Percentiles rank a stretch among this genome's conserved stretches.
Evolutionary conservation across 2,113 vertebrate genomes (phyloP).

Genomic region (Corythaeola cristata): DNA sequence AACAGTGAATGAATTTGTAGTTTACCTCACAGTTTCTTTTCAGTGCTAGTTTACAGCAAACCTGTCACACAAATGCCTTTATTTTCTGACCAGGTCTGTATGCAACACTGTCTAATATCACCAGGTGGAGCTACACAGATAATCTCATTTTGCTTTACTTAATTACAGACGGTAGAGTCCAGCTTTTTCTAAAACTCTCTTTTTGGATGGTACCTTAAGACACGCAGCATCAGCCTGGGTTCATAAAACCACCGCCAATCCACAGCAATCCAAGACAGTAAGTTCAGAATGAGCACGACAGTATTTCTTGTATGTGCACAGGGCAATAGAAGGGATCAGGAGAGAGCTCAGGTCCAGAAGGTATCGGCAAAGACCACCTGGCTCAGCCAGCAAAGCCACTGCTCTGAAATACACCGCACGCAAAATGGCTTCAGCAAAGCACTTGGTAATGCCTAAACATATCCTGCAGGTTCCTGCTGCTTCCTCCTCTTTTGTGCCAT

Average conservation of each 20-base stretch:
- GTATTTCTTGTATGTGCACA: fast-evolving
- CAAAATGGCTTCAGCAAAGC: neutral
- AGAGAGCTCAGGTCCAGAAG: neutral
- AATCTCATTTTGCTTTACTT: neutral
- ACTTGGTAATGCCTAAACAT: neutral
- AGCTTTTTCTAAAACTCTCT: neutral
- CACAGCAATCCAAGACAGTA: neutral
- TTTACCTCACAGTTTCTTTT: neutral
- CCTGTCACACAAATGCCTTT: neutral
- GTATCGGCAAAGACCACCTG: neutral
- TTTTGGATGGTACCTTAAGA: neutral
- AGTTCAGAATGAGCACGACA: neutral
- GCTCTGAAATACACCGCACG: neutral
- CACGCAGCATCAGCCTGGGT: fast-evolving
- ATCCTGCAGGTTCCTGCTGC: neutral
- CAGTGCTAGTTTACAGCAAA: neutral
- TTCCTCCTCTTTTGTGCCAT: neutral
- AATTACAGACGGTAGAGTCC: fast-evolving
- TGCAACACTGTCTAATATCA: neutral
- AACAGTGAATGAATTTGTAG: neutral
- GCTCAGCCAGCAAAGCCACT: neutral
- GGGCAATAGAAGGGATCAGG: neutral
- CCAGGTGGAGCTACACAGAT: neutral
- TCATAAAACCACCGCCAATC: neutral
- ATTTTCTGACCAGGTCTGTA: neutral